A percentile compares a stretch with the other conserved stretches of the same genome.
phyloP scores from a whole-genome alignment of 2,888 invertebrate species.

The Eilema depressum region DNA sequence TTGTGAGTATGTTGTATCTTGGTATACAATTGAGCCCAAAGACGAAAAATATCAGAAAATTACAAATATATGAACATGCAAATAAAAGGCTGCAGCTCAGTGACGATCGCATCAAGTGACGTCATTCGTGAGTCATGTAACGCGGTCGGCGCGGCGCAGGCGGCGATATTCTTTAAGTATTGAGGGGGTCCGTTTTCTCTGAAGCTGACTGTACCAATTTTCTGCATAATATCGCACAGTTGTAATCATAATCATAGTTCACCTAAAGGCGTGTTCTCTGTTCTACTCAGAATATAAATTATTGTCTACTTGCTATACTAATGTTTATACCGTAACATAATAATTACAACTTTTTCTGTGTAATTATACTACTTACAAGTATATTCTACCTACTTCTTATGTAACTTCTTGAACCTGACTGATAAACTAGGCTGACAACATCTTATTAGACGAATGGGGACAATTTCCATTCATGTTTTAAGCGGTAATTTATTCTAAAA shows the following conservation, averaged over 20 bases:
- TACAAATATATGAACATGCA: too few relatives aligned
- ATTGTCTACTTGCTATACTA: conserved; percentile 4
- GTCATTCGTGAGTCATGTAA: too few relatives aligned
- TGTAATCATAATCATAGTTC: neutral
- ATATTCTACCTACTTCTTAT: conserved; percentile 8
- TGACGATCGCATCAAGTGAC: too few relatives aligned
- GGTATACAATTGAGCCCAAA: too few relatives aligned
- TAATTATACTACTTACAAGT: conserved; percentile 1
- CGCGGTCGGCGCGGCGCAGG: too few relatives aligned
- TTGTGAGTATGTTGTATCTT: too few relatives aligned
- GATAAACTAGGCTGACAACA: conserved; percentile 18
- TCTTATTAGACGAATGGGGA: neutral
- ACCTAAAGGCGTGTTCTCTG: conserved; percentile 1
- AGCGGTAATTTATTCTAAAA: neutral
- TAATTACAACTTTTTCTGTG: conserved; percentile 3
- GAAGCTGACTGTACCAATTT: neutral
- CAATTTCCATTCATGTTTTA: neutral
- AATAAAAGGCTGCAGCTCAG: too few relatives aligned
- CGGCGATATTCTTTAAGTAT: too few relatives aligned
- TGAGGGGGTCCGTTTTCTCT: too few relatives aligned
- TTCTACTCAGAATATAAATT: conserved; percentile 1
- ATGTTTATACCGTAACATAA: conserved; percentile 8
- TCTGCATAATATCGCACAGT: neutral
- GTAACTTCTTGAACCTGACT: conserved; percentile 13
- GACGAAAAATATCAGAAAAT: too few relatives aligned